Evolutionary conservation across 53 echinoderm and acorn worm genomes (phyloP), one percentile per base, ranked within the genome.

Genomic region (Zoroaster sp.): DNA sequence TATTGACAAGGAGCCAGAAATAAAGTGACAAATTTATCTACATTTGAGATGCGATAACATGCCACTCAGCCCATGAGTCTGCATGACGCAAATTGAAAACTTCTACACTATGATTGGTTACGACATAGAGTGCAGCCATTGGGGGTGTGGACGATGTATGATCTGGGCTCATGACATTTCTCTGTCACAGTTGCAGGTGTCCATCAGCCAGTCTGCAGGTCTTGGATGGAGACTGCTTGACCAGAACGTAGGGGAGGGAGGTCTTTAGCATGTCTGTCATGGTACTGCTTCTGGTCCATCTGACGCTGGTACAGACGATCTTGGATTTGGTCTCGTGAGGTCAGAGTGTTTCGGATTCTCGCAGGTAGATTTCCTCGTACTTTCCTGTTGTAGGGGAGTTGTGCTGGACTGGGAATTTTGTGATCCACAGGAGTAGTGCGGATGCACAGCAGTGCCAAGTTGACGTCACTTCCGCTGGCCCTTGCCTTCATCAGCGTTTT

Each of bases 301-400:
- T 94, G 91, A 31, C 91, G 41, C 15, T 68, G 13, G 11, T 83
- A 35, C 1, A 91, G 82, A 34, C 86, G 65, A 44, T 89, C 32
- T 18, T 80, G 36, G 15, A 92, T 55, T 18, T 87, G 80, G 38
- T 90, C 88, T 30, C 21, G 78, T 4, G 36, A 5, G 2, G 53
- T 78, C 6, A 23, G 38, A 20, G 73, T 55, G 33, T 90, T 86
- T 49, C 30, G 53, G 69, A 75, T 92, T 40, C 40, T 90, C 32
- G 72, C 59, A 15, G 91, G 91, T 21, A 94, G 78, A 17, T 66
- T 91, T 12, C 78, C 40, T 38, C 77, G 41, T 4, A 93, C 75
- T 46, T 89, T 89, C 66, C 94, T 69, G 33, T 72, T 78, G 35
- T 85, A 86, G 2, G 87, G 47, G 41, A 91, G 54, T 72, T 91